phyloP scores from a whole-genome alignment of 2,797 vertebrate genomes.

The Todus mexicanus region DNA sequence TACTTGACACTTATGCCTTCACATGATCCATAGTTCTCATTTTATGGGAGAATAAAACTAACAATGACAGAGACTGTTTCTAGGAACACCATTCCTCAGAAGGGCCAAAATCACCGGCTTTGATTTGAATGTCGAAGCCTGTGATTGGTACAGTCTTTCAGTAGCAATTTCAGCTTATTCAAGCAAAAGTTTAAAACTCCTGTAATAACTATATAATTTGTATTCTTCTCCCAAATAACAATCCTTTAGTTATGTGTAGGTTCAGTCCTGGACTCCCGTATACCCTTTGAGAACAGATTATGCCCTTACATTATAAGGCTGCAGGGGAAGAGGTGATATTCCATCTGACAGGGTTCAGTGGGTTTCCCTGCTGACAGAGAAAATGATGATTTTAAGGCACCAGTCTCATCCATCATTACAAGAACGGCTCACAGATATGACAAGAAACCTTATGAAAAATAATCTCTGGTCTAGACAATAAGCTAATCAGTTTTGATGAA shows the following conservation, averaged over 20 bases:
- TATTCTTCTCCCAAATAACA: neutral
- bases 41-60: neutral
- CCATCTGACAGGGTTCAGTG: constrained; percentile 53
- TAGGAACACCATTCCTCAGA: neutral
- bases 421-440: constrained; percentile 21
- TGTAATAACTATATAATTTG: neutral
- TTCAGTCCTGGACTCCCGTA: neutral
- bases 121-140: neutral
- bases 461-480: constrained; percentile 44
- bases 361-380: constrained; percentile 25
- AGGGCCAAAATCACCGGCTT: neutral
- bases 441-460: constrained; percentile 54
- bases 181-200: neutral
- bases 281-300: neutral
- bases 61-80: neutral
- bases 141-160: neutral
- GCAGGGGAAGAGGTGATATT: constrained; percentile 7
- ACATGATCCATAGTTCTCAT: neutral
- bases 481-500: constrained; percentile 47
- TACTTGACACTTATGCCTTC: neutral
- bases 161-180: neutral
- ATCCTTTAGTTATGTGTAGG: neutral
- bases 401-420: constrained; percentile 52
- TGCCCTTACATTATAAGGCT: neutral
- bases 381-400: constrained; percentile 39